Conservation (phyloP, 2,113 vertebrate species). For the Psephotus haematonotus region DNA sequence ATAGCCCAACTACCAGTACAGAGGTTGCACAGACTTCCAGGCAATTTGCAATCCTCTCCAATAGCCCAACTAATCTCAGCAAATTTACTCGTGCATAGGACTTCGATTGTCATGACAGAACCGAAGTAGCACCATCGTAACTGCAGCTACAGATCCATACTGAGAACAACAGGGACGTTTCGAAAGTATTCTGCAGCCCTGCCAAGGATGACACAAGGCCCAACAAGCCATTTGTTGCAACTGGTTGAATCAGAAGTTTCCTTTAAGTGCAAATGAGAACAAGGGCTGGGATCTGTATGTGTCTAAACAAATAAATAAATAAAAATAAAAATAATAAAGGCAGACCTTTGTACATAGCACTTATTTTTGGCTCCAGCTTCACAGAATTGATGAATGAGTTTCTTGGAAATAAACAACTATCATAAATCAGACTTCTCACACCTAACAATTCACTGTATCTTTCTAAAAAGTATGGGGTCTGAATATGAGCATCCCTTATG, state of each 20-base stretch:
- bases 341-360: not conserved
- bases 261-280: not conserved
- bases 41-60: not conserved
- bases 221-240: not conserved
- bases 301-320: not conserved
- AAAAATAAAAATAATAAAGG: not conserved
- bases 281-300: not conserved
- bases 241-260: not conserved
- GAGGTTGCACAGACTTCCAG: not conserved
- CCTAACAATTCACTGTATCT: not conserved
- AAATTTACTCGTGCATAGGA: not conserved
- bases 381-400: not conserved
- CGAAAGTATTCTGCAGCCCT: not conserved
- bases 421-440: not conserved
- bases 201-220: not conserved
- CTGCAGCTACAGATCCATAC: not conserved
- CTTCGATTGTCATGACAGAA: not conserved
- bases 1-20: not conserved
- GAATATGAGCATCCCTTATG: not conserved
- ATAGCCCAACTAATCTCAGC: not conserved
- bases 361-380: not conserved
- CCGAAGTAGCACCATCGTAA: not conserved
- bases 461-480: not conserved
- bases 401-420: not conserved
- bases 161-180: not conserved